A percentile compares a stretch with the other conserved stretches of the same genome.
Evolutionary conservation across 2,113 vertebrate genomes (phyloP).

Genomic region (Camelus dromedarius): DNA sequence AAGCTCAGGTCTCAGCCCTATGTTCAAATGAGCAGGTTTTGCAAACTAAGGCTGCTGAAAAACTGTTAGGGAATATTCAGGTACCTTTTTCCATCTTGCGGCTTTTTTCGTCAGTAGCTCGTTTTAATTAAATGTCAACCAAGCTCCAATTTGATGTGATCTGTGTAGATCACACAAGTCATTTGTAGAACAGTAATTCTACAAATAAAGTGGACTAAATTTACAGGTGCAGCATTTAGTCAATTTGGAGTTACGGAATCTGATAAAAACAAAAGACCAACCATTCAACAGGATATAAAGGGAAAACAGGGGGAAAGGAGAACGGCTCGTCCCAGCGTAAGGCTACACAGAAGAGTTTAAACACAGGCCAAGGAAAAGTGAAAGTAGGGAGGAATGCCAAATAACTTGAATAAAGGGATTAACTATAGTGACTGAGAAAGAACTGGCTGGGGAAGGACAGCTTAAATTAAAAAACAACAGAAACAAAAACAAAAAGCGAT

Average conservation of each 20-base stretch:
- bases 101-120: not conserved
- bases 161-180: not conserved
- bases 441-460: not conserved
- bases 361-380: conserved; percentile 28
- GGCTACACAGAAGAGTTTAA: not conserved
- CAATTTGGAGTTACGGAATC: not conserved
- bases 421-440: not conserved
- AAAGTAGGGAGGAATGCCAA: not conserved
- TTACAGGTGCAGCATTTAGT: conserved; percentile 23
- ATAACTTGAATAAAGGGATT: conserved; percentile 37
- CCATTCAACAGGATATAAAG: not conserved
- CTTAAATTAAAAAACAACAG: not conserved
- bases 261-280: conserved; percentile 1
- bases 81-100: not conserved
- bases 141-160: not conserved
- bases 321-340: not conserved
- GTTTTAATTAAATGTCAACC: conserved; percentile 22
- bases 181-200: not conserved
- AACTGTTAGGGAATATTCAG: conserved; percentile 39
- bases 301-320: not conserved
- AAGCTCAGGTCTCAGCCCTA: not conserved
- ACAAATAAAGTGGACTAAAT: conserved; percentile 29
- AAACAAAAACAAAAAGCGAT: not conserved
- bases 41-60: not conserved
- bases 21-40: not conserved